Evolutionary conservation across 1,140 invertebrate genomes (phyloP).

Genomic region (Drosophila hydei): DNA sequence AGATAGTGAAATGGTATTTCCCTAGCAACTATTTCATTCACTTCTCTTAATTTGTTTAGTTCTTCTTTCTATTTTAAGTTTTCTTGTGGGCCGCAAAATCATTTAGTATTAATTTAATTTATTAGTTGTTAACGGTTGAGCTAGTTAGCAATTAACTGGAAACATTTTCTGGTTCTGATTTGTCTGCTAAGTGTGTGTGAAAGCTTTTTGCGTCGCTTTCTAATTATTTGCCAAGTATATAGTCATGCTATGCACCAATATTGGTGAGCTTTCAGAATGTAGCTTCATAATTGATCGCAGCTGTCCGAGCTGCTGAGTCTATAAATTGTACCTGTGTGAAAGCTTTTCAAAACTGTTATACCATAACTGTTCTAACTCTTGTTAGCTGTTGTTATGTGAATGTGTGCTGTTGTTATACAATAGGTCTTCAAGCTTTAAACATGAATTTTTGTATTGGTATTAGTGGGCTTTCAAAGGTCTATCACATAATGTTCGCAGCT

Average conservation of each 20-base stretch:
- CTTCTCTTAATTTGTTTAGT: background rate
- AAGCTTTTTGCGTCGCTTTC: background rate
- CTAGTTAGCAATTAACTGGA: constrained; percentile 1
- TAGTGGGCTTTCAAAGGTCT: background rate
- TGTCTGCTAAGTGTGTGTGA: background rate
- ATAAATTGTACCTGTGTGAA: background rate
- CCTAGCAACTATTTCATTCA: background rate
- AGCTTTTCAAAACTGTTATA: background rate
- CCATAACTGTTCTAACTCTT: too few species aligned
- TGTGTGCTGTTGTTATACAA: too few species aligned
- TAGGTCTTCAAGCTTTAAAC: too few species aligned
- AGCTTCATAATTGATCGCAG: too few species aligned
- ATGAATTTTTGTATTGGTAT: too few species aligned
- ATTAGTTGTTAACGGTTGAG: constrained; percentile 8
- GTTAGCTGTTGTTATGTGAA: too few species aligned
- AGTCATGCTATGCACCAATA: background rate
- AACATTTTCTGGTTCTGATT: background rate
- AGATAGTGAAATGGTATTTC: background rate
- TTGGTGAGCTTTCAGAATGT: constrained; percentile 7
- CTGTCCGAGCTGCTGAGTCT: background rate
- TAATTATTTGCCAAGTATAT: too few species aligned
- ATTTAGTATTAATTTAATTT: constrained; percentile 18
- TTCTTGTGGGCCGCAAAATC: background rate
- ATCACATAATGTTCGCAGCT: background rate
- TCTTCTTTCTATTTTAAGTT: constrained; percentile 6